Percentiles rank a stretch among this genome's conserved stretches.
Conservation (phyloP, 2,113 vertebrate genomes). For the Semicossyphus pulcher region DNA sequence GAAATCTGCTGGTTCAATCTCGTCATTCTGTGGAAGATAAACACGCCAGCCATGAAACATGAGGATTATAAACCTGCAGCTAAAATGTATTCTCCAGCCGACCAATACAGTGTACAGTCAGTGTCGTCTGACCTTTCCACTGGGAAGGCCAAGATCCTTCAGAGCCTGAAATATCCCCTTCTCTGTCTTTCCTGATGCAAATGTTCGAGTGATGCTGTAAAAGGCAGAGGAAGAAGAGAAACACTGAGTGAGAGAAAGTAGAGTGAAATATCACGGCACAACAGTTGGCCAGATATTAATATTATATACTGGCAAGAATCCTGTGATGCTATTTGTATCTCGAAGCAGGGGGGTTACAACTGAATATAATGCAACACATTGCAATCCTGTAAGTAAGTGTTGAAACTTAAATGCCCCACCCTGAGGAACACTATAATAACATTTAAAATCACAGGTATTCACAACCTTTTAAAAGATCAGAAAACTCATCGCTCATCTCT, state of each 20-base stretch:
- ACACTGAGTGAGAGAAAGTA: background rate
- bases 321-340: too few relatives aligned
- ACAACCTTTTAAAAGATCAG: too few relatives aligned
- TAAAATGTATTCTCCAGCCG: background rate
- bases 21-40: conserved; percentile 91
- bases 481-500: too few relatives aligned
- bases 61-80: background rate
- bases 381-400: too few relatives aligned
- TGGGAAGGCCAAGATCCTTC: conserved; percentile 97
- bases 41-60: background rate
- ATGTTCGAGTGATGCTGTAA: conserved; percentile 95
- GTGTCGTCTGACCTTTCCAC: conserved; percentile 92
- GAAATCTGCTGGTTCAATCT: conserved; percentile 94
- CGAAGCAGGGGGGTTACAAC: too few relatives aligned
- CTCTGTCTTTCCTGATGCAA: conserved; percentile 99
- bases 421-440: too few relatives aligned
- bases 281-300: background rate
- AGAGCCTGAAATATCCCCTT: conserved; percentile 99
- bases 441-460: too few relatives aligned
- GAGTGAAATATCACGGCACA: background rate
- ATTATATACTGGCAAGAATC: too few relatives aligned
- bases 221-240: background rate
- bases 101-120: background rate
- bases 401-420: too few relatives aligned
- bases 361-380: too few relatives aligned